Evolutionary conservation across 2,888 invertebrate genomes (phyloP).

Genomic region (Tolmerus cingulatus): DNA sequence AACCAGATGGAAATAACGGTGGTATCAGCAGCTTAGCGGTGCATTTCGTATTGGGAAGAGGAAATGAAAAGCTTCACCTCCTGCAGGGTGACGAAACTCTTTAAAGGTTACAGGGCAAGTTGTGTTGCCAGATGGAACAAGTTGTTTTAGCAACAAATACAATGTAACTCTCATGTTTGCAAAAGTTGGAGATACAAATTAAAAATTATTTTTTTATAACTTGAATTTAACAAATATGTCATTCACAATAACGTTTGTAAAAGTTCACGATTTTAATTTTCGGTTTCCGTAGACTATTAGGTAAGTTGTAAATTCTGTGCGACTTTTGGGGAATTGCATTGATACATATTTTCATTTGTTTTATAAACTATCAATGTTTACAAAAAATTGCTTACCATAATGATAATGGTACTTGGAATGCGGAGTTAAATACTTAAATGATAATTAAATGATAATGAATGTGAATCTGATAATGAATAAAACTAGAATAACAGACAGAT

Average conservation of each 20-base stretch:
- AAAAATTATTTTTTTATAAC: too few species aligned
- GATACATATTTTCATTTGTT: too few species aligned
- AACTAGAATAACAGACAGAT: neutral
- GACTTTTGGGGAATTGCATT: too few species aligned
- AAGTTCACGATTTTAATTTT: too few species aligned
- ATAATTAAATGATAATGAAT: neutral
- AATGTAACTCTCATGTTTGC: neutral
- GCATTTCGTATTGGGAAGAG: neutral
- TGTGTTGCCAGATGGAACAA: neutral
- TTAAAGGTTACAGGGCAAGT: neutral
- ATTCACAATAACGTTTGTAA: too few species aligned
- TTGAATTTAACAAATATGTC: too few species aligned
- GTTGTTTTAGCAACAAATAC: neutral
- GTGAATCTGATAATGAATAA: too few species aligned
- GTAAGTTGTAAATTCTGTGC: too few species aligned
- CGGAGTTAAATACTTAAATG: neutral
- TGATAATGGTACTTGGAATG: neutral
- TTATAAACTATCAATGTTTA: neutral
- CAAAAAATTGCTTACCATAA: neutral
- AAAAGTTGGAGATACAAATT: too few species aligned
- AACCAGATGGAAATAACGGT: neutral
- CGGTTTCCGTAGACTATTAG: too few species aligned
- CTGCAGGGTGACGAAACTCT: neutral
- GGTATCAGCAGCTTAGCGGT: neutral
- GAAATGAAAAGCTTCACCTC: neutral